A percentile compares a stretch with the other conserved stretches of the same genome.
Conservation (phyloP, 64 coral and sea anemone species). For the Catalaphyllia jardinei region DNA sequence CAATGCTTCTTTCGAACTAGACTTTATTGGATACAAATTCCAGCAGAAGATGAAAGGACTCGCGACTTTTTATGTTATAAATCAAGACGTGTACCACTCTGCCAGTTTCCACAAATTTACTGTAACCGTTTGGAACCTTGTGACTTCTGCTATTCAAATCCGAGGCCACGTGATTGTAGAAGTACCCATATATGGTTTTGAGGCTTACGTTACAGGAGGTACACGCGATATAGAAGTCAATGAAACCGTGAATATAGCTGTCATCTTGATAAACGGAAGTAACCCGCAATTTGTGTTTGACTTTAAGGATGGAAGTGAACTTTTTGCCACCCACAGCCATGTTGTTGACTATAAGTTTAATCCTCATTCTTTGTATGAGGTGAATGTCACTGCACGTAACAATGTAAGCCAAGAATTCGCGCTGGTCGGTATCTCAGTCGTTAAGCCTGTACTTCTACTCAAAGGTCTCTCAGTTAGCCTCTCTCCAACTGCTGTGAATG, state of each 20-base stretch:
- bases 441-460: conserved; percentile 13
- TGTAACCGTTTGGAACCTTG: conserved; percentile 25
- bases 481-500: conserved; percentile 3
- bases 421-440: not conserved
- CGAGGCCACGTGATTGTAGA: not conserved
- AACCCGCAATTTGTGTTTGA: conserved; percentile 16
- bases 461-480: not conserved
- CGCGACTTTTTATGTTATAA: not conserved
- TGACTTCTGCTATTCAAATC: not conserved
- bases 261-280: conserved; percentile 7
- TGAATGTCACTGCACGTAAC: conserved; percentile 10
- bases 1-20: not conserved
- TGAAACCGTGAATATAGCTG: conserved; percentile 8
- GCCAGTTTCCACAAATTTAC: not conserved
- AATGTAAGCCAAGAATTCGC: not conserved
- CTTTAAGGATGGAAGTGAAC: not conserved
- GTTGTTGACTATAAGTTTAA: conserved; percentile 7
- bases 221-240: conserved; percentile 12
- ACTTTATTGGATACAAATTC: not conserved
- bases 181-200: not conserved
- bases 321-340: not conserved
- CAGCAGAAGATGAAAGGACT: not conserved
- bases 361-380: conserved; percentile 11
- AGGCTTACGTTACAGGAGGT: not conserved
- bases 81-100: not conserved